Conservation (phyloP, 2,888 invertebrate genomes). For the Microdon myrmicae region DNA sequence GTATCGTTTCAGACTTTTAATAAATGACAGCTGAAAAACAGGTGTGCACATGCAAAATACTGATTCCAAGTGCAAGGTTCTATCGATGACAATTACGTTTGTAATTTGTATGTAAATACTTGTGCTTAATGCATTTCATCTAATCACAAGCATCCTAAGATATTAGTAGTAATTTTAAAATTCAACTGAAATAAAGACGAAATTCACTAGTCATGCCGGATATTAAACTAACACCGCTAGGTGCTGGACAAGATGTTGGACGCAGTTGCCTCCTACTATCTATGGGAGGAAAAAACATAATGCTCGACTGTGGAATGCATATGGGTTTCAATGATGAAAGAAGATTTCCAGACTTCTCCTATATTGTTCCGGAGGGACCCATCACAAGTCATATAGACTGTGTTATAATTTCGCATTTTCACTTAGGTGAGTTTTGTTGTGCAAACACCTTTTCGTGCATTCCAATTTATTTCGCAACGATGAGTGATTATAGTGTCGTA, state of each 20-base stretch:
- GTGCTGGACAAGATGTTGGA: conserved; percentile 97
- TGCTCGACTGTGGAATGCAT: conserved; percentile 99
- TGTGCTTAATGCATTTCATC: too few species aligned
- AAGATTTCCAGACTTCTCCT: conserved; percentile 97
- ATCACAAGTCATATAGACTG: conserved; percentile 96
- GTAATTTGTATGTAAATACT: too few species aligned
- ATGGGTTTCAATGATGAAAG: conserved; percentile 99
- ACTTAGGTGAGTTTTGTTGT: conserved; percentile 71
- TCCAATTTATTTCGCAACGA: not conserved
- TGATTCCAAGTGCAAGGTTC: too few species aligned
- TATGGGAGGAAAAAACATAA: conserved; percentile 98
- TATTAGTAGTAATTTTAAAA: too few species aligned
- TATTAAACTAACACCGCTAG: conserved; percentile 87
- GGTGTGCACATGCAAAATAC: too few species aligned
- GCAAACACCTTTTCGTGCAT: too few species aligned
- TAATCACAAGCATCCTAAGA: too few species aligned
- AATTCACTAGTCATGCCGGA: conserved; percentile 78
- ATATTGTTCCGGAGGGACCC: conserved; percentile 89
- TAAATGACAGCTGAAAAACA: too few species aligned
- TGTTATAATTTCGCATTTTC: conserved; percentile 98
- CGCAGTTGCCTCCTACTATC: conserved; percentile 95
- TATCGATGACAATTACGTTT: too few species aligned
- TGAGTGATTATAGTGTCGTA: too few species aligned
- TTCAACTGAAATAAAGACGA: too few species aligned
- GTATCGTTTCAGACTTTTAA: too few species aligned